Percentiles rank a stretch among this genome's conserved stretches.
Evolutionary conservation across 2,113 vertebrate species (phyloP).

Genomic region (Malurus alboscapulatus): DNA sequence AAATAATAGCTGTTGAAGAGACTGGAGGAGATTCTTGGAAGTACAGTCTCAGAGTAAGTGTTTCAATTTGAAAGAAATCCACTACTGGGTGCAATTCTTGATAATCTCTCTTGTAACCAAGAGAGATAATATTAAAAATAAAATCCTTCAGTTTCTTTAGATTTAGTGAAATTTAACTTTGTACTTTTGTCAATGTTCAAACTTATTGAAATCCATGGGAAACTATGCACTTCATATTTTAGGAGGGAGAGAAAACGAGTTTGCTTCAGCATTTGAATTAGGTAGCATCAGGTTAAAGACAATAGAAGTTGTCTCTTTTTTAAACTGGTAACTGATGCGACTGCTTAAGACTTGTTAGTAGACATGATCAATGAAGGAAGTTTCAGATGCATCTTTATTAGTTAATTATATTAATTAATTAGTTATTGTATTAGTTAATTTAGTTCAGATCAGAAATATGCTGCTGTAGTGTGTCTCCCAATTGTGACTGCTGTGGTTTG

Average conservation of each 20-base stretch:
- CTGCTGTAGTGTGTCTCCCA: neutral
- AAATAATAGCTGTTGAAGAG: slow-evolving; percentile 88
- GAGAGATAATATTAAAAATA: neutral
- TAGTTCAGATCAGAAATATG: neutral
- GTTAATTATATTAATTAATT: neutral
- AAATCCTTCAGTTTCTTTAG: neutral
- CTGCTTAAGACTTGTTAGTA: fast-evolving
- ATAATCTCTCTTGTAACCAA: neutral
- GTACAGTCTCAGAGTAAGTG: slow-evolving; percentile 93
- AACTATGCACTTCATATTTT: neutral
- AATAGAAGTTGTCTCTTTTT: neutral
- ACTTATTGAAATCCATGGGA: neutral
- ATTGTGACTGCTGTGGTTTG: neutral
- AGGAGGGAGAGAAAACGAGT: neutral
- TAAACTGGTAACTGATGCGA: neutral
- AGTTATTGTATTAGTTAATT: neutral
- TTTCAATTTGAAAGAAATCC: neutral
- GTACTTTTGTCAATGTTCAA: neutral
- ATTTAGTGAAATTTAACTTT: neutral
- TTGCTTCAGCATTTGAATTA: neutral
- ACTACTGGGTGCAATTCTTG: neutral
- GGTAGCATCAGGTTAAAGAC: neutral
- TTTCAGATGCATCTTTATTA: neutral
- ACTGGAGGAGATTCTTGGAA: slow-evolving; percentile 98
- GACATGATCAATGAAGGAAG: neutral